Conservation (phyloP, 2,797 vertebrate genomes). For the Galago senegalensis region DNA sequence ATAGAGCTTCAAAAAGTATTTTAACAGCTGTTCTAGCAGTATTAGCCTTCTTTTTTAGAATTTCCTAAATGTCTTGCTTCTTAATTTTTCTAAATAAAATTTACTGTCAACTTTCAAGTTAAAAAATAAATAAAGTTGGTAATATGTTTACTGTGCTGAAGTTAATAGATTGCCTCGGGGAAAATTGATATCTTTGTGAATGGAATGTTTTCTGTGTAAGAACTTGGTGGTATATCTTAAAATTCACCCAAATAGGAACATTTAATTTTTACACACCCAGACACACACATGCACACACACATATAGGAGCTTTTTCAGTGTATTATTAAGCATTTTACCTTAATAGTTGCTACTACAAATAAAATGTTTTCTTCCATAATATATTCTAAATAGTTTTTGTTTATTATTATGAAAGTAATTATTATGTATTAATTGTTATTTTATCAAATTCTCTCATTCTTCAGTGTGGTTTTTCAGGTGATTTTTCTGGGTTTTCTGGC, state of each 20-base stretch:
- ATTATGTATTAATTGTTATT: background rate
- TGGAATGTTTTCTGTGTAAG: background rate
- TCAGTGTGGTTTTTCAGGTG: background rate
- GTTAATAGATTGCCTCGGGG: background rate
- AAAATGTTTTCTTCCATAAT: background rate
- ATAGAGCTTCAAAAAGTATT: background rate
- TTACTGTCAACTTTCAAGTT: background rate
- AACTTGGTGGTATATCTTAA: background rate
- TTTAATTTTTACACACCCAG: background rate
- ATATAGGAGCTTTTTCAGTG: background rate
- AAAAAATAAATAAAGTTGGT: background rate
- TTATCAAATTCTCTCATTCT: background rate
- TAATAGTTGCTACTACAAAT: background rate
- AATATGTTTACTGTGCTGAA: background rate
- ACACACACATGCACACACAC: background rate
- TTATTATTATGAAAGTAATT: background rate
- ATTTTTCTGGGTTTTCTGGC: background rate
- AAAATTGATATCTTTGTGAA: background rate
- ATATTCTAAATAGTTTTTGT: background rate
- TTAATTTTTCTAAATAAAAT: background rate
- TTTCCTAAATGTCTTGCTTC: background rate
- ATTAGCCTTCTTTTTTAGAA: conserved; percentile 1
- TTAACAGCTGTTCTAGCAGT: background rate
- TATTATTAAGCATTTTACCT: background rate
- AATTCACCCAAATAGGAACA: background rate